Conservation (phyloP, 1,140 invertebrate species). For the Cherax destructor region DNA sequence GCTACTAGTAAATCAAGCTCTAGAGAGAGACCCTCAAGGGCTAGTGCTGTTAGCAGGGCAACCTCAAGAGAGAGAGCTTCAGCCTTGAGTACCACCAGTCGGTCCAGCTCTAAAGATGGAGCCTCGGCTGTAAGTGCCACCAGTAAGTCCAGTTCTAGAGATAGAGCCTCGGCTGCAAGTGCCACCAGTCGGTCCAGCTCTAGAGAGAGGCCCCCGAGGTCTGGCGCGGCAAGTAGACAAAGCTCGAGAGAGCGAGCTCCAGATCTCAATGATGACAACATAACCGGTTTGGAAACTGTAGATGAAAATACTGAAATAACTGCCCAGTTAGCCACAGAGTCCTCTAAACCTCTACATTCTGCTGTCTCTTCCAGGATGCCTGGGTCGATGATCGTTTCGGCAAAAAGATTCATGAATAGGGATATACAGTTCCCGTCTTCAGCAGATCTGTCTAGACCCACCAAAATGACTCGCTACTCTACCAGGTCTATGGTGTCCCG, state of each 20-base stretch:
- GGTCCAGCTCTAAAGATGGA: constrained; percentile 23
- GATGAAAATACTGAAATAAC: constrained; percentile 9
- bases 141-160: constrained; percentile 7
- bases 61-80: not conserved
- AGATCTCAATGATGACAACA: not conserved
- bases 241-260: not conserved
- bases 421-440: not conserved
- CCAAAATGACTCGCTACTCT: not conserved
- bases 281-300: not conserved
- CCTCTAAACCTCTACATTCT: not conserved
- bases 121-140: not conserved
- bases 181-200: not conserved
- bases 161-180: not conserved
- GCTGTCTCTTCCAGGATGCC: not conserved
- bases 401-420: not conserved
- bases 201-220: not conserved
- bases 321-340: not conserved
- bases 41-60: not conserved
- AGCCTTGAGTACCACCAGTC: not conserved
- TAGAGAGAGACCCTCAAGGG: not conserved
- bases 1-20: not conserved
- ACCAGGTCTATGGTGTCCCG: not conserved
- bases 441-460: not conserved
- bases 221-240: not conserved
- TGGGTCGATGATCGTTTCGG: not conserved